Evolutionary conservation across 1,140 invertebrate genomes (phyloP).

Genomic region (Ips typographus): DNA sequence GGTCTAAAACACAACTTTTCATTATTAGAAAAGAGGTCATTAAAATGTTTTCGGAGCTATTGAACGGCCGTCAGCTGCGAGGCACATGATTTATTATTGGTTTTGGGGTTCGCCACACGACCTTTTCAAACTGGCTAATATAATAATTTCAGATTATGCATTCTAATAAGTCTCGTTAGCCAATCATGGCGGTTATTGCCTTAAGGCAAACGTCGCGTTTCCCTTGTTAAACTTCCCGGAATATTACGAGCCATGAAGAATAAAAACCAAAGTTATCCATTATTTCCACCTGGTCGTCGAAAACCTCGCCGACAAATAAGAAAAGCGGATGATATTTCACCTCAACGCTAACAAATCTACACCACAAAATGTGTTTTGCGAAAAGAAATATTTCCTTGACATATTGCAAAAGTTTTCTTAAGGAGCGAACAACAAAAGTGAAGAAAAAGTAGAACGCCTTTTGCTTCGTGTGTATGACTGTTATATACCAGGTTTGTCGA

Average conservation of each 20-base stretch:
- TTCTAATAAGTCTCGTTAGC: background rate
- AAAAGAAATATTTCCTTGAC: conserved; percentile 30
- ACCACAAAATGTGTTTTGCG: conserved; percentile 25
- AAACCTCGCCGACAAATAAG: conserved; percentile 16
- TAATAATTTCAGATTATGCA: background rate
- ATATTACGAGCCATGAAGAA: background rate
- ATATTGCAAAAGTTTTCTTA: conserved; percentile 26
- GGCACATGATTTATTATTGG: conserved; percentile 1
- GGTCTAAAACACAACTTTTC: background rate
- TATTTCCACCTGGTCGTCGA: conserved; percentile 4
- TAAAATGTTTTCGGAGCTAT: conserved; percentile 3
- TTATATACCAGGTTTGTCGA: background rate
- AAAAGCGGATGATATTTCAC: conserved; percentile 19
- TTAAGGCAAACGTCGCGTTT: background rate
- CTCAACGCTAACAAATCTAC: conserved; percentile 19
- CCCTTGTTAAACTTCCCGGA: background rate
- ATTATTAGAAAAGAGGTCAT: background rate
- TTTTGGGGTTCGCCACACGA: background rate
- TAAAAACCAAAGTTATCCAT: background rate
- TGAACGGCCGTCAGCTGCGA: background rate
- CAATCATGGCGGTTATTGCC: background rate
- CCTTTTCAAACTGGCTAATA: background rate
- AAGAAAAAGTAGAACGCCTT: conserved; percentile 7
- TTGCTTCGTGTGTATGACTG: background rate
- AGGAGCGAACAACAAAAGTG: conserved; percentile 18